Base-by-base conservation (phyloP, 2,797 vertebrate genomes). In the Lagocephalus sceleratus region DNA sequence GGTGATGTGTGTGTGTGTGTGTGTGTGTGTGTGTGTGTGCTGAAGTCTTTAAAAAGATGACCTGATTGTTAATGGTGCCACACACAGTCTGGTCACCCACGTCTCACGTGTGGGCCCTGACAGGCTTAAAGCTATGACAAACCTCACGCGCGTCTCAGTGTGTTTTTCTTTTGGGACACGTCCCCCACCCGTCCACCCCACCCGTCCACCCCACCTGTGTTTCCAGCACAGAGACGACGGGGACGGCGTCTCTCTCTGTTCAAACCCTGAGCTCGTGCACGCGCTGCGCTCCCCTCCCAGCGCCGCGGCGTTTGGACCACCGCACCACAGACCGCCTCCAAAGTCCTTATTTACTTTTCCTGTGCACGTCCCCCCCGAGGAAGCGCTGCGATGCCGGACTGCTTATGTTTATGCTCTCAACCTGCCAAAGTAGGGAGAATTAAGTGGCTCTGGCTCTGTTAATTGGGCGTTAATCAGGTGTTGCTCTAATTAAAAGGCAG, bases 401-500 rank as follows among this genome's bases (percentile, higher is more conserved):
- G 77, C 71, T 80, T 77, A 66, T 86, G 82, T 85, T 88, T 83
- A 84, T 75, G 64, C 81, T 86, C 72, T 76, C 68, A 78, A 81
- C 73, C 76, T 82, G 78, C 87, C 84, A 86, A 86, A 82, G 77
- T 82, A 57, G 66, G 73, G 77, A 76, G 85, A 92, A 89, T 82
- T 82, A 87, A 90, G 76, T 86, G 76, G 76, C 85, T 84, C 83
- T 80, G 73, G 68, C 73, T 85, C 71, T 83, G 85, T 85, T 90
- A 92, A 91, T 91, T 91, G 86, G 84, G 82, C 76, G 85, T 89
- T 91, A 92, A 90, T 92, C 88, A 89, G 88, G 85, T 89, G 85
- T 85, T 87, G 87, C 84, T 89, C 89, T 91, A 92, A 92, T 91
- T 92, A 91, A 91, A 91, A 89, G 85, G 81, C 87, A 87, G 87